Evolutionary conservation across 1,140 invertebrate species (phyloP).

Genomic region (Dendroctonus ponderosae): DNA sequence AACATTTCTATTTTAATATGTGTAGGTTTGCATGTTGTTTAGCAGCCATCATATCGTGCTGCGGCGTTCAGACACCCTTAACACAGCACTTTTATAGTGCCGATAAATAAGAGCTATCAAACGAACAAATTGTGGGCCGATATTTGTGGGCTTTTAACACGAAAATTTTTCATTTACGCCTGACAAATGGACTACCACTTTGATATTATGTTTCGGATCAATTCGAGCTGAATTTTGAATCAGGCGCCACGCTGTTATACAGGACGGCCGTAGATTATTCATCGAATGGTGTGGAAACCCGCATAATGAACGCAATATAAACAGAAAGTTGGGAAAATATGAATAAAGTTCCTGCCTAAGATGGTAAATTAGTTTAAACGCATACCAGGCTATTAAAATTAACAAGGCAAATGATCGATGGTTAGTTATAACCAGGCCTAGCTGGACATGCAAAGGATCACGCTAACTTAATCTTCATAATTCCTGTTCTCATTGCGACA

Average conservation of each 20-base stretch:
- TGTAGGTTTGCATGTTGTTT: too few relatives aligned
- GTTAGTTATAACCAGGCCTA: too few relatives aligned
- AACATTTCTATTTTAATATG: too few relatives aligned
- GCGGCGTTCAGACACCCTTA: conserved; percentile 13
- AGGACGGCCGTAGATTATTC: conserved; percentile 20
- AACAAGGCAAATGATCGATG: too few relatives aligned
- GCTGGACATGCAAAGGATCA: too few relatives aligned
- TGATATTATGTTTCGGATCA: conserved; percentile 33
- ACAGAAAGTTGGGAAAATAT: conserved; percentile 2
- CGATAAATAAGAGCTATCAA: conserved; percentile 32
- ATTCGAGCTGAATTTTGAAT: conserved; percentile 27
- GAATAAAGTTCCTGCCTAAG: neutral
- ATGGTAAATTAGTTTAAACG: neutral
- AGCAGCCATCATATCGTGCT: too few relatives aligned
- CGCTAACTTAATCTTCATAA: too few relatives aligned
- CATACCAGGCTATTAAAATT: too few relatives aligned
- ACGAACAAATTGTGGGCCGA: conserved; percentile 29
- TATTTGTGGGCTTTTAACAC: conserved; percentile 33
- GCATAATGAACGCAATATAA: neutral
- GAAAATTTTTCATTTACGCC: conserved; percentile 29
- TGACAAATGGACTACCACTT: conserved; percentile 31
- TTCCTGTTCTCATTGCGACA: neutral
- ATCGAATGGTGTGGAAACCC: conserved; percentile 13
- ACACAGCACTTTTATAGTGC: conserved; percentile 14
- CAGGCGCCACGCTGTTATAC: conserved; percentile 28